These are phyloP conservation scores for Sylvia atricapilla DNA, from an alignment of 2,113 vertebrate species.

Conservation along the genomic window DNA sequence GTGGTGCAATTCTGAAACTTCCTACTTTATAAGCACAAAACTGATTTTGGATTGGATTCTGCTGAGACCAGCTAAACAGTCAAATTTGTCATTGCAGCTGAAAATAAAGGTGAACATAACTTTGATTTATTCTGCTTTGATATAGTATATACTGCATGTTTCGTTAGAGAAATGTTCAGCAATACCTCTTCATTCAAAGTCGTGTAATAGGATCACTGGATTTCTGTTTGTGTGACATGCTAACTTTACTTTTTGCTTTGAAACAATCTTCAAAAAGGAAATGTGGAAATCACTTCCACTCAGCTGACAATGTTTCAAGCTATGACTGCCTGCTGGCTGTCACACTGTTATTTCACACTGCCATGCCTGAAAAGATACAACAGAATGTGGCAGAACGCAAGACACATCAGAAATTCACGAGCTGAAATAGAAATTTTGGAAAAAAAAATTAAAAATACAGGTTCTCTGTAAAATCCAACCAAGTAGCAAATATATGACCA, in stretches of 20 bases:
- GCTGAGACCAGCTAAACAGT: not conserved
- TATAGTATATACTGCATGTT: not conserved
- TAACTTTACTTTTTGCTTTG: not conserved
- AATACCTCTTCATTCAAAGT: not conserved
- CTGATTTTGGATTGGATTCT: not conserved
- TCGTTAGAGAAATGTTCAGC: not conserved
- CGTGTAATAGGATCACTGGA: not conserved
- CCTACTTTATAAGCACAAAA: not conserved
- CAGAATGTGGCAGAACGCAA: not conserved
- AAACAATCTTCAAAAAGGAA: not conserved
- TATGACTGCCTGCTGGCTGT: not conserved
- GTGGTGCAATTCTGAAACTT: not conserved
- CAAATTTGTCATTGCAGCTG: not conserved
- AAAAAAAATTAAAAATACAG: not conserved
- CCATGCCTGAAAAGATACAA: not conserved
- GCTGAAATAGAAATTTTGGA: not conserved
- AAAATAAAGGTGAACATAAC: not conserved
- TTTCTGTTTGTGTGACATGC: not conserved
- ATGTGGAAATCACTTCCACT: not conserved
- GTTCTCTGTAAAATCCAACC: not conserved
- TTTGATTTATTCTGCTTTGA: not conserved
- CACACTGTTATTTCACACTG: not conserved
- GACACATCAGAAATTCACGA: not conserved
- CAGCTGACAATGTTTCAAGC: not conserved
- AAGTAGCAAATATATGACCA: constrained; percentile 5